Evolutionary conservation across 1,140 invertebrate genomes (phyloP).

Genomic region (Drosophila punjabiensis): DNA sequence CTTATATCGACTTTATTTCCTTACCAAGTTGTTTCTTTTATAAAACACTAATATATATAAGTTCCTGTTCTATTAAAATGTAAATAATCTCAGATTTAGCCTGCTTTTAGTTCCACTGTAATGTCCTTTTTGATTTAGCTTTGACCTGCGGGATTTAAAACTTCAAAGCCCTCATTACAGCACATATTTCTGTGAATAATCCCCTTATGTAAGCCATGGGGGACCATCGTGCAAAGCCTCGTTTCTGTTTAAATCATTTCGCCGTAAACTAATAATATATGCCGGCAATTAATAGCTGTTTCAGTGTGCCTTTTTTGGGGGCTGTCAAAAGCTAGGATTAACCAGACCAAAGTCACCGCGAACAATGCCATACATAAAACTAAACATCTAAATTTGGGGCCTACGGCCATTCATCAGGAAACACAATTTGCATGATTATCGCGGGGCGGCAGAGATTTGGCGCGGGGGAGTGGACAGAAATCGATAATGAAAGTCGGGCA

Average conservation of each 20-base stretch:
- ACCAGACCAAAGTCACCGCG: slow-evolving; percentile 41
- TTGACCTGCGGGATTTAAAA: slow-evolving; percentile 1
- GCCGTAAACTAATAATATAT: slow-evolving; percentile 20
- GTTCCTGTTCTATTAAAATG: background rate
- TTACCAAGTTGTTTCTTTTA: background rate
- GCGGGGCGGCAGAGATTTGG: slow-evolving; percentile 13
- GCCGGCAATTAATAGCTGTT: slow-evolving; percentile 40
- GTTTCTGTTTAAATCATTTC: slow-evolving; percentile 8
- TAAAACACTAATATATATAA: background rate
- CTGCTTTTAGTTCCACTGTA: no score
- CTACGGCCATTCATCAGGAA: slow-evolving; percentile 61
- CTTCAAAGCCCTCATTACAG: slow-evolving; percentile 12
- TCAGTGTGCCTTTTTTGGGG: slow-evolving; percentile 20
- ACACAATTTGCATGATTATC: slow-evolving; percentile 64
- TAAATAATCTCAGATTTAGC: no score
- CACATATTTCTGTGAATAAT: slow-evolving; percentile 4
- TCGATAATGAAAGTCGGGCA: slow-evolving; percentile 61
- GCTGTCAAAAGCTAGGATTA: slow-evolving; percentile 47
- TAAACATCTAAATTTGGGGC: slow-evolving; percentile 67
- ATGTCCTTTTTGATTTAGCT: background rate
- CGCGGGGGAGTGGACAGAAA: slow-evolving; percentile 40
- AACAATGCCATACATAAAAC: slow-evolving; percentile 47
- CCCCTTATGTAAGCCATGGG: background rate
- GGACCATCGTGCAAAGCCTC: slow-evolving; percentile 6
- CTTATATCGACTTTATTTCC: background rate